These are phyloP conservation scores for Ctenopoma kingsleyae DNA, from an alignment of 2,797 vertebrate species.

Conservation along the genomic window DNA sequence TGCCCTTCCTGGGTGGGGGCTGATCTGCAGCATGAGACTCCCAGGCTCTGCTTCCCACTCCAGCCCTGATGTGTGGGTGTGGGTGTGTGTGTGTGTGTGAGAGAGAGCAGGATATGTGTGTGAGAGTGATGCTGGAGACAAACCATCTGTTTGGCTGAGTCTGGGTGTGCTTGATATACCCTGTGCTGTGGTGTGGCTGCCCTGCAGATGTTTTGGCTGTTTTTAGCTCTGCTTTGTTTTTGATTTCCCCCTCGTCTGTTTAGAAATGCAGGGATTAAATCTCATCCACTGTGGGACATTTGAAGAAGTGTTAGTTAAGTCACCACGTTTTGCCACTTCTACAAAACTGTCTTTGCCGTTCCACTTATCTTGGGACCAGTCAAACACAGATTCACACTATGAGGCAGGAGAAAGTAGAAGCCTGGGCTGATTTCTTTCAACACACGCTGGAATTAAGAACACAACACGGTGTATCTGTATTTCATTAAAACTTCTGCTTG, in stretches of 20 bases:
- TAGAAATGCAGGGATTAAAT: conserved; percentile 73
- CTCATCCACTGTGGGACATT: conserved; percentile 58
- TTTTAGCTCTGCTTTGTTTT: conserved; percentile 77
- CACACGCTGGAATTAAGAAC: conserved; percentile 7
- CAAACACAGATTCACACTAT: conserved; percentile 25
- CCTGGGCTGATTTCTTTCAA: conserved; percentile 22
- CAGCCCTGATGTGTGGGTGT: conserved; percentile 36
- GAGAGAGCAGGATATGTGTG: conserved; percentile 48
- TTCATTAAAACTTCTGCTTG: conserved; percentile 5
- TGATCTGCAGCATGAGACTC: conserved; percentile 41
- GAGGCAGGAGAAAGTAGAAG: conserved; percentile 9
- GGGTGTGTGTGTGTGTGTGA: conserved; percentile 39
- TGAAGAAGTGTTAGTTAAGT: conserved; percentile 63
- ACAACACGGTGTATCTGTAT: background rate
- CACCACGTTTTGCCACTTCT: conserved; percentile 14
- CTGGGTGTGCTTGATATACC: conserved; percentile 61
- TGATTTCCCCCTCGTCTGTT: conserved; percentile 72
- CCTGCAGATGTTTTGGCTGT: conserved; percentile 82
- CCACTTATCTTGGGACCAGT: conserved; percentile 27
- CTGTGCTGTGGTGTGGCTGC: conserved; percentile 42
- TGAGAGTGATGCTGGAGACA: conserved; percentile 72
- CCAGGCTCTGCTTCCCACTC: conserved; percentile 35
- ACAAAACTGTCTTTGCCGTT: conserved; percentile 47
- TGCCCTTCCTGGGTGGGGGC: conserved; percentile 8
- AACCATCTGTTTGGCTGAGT: conserved; percentile 77